Base-by-base conservation (phyloP, 2,888 invertebrate genomes). In the Agrotis exclamationis region DNA sequence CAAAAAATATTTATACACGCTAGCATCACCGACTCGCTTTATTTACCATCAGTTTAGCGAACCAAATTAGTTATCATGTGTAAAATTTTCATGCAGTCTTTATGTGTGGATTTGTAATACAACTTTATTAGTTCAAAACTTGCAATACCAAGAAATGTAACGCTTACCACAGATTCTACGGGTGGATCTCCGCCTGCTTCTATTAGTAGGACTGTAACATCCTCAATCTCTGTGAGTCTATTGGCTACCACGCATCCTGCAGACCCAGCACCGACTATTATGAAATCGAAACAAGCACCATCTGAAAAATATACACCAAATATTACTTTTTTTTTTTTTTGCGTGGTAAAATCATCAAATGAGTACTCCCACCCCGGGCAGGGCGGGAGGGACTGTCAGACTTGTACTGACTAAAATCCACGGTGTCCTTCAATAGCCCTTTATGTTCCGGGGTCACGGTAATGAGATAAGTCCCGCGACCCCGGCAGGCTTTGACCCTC, bases 171-270 rank as follows among this genome's bases (percentile, higher is more conserved):
- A 7, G 84, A 75, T 68, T 84, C 84, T 9, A 71, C 6, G 0
- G 84, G 84, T 9, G 82, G 78, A 56, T 84, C 96, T 0, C 96
- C 96, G 0, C 97, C 97, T 0, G 97, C 97, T 85, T 97, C 97
- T 51, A 97, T 85, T 6, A 97, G 86, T 16, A 97, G 84, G 0
- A 97, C 96, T 57, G 62, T 76, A 24, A 54, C 57, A 11, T 62
- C 5, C 4, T 63, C 16, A 47, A 95, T 92, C 75, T 97, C 97
- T 20, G 96, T 93, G 1, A 97, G 86, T 56, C 97, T 91, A 79
- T 96, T 97, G 1, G 96, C 97, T 1, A 97, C 70, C 0, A 97
- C 97, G 5, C 96, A 95, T 0, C 97, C 97, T 0, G 97, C 97
- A 0, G 97, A 96, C 0, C 97, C 97, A 0, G 95, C 97, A 0